Conservation (phyloP, 2,888 invertebrate genomes). For the Calameuta idolon region DNA sequence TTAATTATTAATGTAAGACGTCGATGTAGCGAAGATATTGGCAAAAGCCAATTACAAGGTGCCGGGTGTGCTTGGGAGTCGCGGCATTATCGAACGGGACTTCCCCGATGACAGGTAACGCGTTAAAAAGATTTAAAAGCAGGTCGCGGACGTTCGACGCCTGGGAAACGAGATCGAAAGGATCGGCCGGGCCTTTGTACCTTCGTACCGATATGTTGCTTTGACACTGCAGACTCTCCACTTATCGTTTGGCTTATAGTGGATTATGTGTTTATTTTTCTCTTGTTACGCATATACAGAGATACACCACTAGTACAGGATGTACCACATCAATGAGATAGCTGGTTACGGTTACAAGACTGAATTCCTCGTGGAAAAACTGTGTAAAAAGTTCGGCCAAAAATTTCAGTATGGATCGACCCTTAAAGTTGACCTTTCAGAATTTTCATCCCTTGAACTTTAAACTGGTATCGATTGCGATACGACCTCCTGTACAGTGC, state of each 20-base stretch:
- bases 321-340: not conserved
- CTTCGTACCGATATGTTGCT: not conserved
- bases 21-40: conserved; percentile 22
- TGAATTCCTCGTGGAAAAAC: not conserved
- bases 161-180: conserved; percentile 1
- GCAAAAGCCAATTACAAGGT: conserved; percentile 25
- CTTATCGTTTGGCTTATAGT: not conserved
- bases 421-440: not conserved
- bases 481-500: not conserved
- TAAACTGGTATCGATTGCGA: not conserved
- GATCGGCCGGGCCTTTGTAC: not conserved
- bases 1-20: conserved; percentile 18
- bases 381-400: not conserved
- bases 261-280: not conserved
- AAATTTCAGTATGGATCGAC: not conserved
- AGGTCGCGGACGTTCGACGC: not conserved
- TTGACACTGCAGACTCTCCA: not conserved
- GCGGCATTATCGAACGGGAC: conserved; percentile 20
- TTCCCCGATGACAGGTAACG: conserved; percentile 23
- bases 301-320: not conserved
- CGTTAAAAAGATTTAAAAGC: not conserved
- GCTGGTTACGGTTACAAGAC: not conserved
- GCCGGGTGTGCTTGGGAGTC: not conserved
- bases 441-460: not conserved
- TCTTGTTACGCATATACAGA: not conserved